Percentiles rank a stretch among this genome's conserved stretches.
Evolutionary conservation across 2,113 vertebrate genomes (phyloP).

Genomic region (Elephantulus edwardii): DNA sequence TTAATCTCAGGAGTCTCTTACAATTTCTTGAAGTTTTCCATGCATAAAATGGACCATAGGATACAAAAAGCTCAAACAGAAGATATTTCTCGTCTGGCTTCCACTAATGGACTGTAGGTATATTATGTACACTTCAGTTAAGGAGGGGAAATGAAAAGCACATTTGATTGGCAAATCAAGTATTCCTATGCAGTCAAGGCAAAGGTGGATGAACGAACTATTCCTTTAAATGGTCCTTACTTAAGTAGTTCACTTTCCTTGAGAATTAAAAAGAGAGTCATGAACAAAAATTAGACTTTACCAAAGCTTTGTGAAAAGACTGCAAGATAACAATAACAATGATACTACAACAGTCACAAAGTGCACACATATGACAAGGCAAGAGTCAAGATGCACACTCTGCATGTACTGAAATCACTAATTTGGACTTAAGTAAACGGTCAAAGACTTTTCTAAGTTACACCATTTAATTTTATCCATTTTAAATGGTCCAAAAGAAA

Average conservation of each 20-base stretch:
- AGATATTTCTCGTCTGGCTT: not conserved
- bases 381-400: not conserved
- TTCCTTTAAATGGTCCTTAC: not conserved
- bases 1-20: not conserved
- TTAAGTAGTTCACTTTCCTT: not conserved
- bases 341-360: rapidly evolving
- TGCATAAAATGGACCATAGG: not conserved
- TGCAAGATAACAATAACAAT: rapidly evolving
- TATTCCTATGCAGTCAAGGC: not conserved
- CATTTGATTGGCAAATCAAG: not conserved
- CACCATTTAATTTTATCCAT: constrained; percentile 24
- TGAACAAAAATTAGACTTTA: not conserved
- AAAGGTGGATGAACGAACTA: not conserved
- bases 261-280: not conserved
- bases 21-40: constrained; percentile 42
- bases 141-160: not conserved
- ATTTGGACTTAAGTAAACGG: not conserved
- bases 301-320: not conserved
- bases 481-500: constrained; percentile 44
- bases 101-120: not conserved
- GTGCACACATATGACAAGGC: not conserved
- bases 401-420: not conserved
- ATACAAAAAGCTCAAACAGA: constrained; percentile 10
- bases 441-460: constrained; percentile 26
- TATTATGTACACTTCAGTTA: not conserved